Evolutionary conservation across 2,797 vertebrate species (phyloP).

Genomic region (Nasua narica): DNA sequence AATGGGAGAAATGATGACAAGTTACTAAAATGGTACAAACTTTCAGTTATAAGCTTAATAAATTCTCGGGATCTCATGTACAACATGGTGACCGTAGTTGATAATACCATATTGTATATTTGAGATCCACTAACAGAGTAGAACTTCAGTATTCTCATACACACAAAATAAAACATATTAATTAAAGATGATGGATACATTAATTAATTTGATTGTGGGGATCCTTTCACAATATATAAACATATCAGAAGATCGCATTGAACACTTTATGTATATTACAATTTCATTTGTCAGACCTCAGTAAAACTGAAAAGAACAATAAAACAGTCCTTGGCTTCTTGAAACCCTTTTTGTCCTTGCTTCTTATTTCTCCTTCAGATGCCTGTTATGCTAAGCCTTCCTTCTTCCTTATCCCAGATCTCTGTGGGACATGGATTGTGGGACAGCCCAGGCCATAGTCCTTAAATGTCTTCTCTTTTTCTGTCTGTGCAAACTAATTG

Average conservation of each 20-base stretch:
- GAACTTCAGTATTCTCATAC: background rate
- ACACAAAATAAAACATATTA: background rate
- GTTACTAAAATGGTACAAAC: background rate
- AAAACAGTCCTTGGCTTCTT: background rate
- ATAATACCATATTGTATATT: background rate
- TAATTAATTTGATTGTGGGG: background rate
- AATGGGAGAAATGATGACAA: background rate
- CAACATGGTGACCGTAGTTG: background rate
- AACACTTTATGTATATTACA: background rate
- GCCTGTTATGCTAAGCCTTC: background rate
- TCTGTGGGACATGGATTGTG: background rate
- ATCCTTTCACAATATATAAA: background rate
- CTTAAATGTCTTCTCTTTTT: background rate
- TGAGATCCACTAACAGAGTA: background rate
- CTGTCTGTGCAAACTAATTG: background rate
- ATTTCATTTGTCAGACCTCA: background rate
- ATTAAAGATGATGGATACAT: background rate
- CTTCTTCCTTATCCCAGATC: background rate
- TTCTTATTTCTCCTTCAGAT: background rate
- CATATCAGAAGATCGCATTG: background rate
- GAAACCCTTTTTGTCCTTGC: background rate
- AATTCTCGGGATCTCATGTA: background rate
- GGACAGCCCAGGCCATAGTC: background rate
- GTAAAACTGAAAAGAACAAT: background rate
- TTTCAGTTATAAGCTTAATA: background rate